Conservation (phyloP, 2,797 vertebrate genomes). For the Neosilurus hyrtlii region DNA sequence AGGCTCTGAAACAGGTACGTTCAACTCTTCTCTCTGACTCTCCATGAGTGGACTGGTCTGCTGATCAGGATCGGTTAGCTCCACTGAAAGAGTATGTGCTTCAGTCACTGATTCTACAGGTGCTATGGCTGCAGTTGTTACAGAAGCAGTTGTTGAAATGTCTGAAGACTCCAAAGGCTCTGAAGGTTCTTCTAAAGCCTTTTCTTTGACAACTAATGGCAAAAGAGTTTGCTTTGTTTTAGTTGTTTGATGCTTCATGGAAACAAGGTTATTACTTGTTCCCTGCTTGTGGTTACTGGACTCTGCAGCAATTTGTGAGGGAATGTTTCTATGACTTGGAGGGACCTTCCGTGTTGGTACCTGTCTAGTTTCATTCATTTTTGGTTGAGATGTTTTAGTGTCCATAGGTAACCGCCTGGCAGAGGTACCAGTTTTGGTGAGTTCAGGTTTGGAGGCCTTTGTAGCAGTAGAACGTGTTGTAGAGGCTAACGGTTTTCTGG, state of each 20-base stretch:
- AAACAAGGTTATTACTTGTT: slow-evolving; percentile 36
- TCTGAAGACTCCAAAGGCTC: slow-evolving; percentile 17
- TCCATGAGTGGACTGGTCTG: slow-evolving; percentile 3
- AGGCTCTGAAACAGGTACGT: slow-evolving; percentile 11
- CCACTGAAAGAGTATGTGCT: slow-evolving; percentile 37
- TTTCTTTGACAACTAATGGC: slow-evolving; percentile 53
- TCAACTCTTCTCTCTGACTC: slow-evolving; percentile 41
- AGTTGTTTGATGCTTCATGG: slow-evolving; percentile 49
- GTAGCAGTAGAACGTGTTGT: slow-evolving; percentile 43
- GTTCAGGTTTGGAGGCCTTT: slow-evolving; percentile 64
- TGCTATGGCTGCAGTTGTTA: slow-evolving; percentile 13
- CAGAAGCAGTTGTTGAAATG: neutral
- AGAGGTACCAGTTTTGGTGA: slow-evolving; percentile 56
- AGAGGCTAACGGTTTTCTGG: slow-evolving; percentile 60
- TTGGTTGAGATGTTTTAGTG: slow-evolving; percentile 56
- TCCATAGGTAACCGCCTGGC: slow-evolving; percentile 55
- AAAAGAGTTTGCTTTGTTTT: slow-evolving; percentile 68
- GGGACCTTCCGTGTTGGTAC: slow-evolving; percentile 58
- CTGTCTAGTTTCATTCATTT: slow-evolving; percentile 57
- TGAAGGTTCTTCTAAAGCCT: slow-evolving; percentile 10
- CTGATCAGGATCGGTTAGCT: slow-evolving; percentile 3
- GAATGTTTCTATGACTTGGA: slow-evolving; percentile 39
- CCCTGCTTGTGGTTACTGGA: slow-evolving; percentile 58
- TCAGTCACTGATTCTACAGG: slow-evolving; percentile 44
- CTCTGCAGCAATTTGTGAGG: slow-evolving; percentile 45